A percentile compares a stretch with the other conserved stretches of the same genome.
These are phyloP conservation scores for Brachirus orientalis DNA, from an alignment of 2,113 vertebrate species.

Conservation along the genomic window DNA sequence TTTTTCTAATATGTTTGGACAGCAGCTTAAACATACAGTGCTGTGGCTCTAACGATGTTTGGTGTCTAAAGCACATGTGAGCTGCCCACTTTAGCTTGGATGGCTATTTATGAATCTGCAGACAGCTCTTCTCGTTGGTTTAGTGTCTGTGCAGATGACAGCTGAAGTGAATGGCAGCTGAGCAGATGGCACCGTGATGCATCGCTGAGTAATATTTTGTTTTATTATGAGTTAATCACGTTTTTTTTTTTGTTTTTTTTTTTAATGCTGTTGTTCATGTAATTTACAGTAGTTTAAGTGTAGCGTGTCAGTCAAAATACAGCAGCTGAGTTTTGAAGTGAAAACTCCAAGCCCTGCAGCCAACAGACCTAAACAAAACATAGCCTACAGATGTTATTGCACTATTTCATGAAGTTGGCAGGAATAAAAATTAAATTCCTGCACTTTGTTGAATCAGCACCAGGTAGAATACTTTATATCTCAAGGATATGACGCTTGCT, in stretches of 20 bases:
- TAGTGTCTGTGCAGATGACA: constrained; percentile 21
- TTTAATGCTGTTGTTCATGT: neutral
- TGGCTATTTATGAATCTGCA: neutral
- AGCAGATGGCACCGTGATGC: constrained; percentile 9
- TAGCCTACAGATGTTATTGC: neutral
- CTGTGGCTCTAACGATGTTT: neutral
- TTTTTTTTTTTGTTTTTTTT: no score
- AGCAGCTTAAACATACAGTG: constrained; percentile 1
- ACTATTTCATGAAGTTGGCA: neutral
- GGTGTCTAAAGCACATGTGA: constrained; percentile 7
- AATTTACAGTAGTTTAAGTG: neutral
- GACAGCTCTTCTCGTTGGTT: neutral
- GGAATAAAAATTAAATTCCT: neutral
- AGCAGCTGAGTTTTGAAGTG: no score
- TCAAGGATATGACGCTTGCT: no score
- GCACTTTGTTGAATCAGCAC: neutral
- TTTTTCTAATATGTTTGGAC: constrained; percentile 29
- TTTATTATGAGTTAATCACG: neutral
- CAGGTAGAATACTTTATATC: neutral
- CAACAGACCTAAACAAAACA: neutral
- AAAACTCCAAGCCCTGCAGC: neutral
- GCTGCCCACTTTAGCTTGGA: neutral
- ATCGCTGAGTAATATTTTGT: neutral
- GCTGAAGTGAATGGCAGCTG: constrained; percentile 1
- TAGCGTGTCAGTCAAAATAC: no score